Evolutionary conservation across 2,113 vertebrate species (phyloP), one percentile per base, ranked within the genome.

Genomic region (Emydocephalus ijimae): DNA sequence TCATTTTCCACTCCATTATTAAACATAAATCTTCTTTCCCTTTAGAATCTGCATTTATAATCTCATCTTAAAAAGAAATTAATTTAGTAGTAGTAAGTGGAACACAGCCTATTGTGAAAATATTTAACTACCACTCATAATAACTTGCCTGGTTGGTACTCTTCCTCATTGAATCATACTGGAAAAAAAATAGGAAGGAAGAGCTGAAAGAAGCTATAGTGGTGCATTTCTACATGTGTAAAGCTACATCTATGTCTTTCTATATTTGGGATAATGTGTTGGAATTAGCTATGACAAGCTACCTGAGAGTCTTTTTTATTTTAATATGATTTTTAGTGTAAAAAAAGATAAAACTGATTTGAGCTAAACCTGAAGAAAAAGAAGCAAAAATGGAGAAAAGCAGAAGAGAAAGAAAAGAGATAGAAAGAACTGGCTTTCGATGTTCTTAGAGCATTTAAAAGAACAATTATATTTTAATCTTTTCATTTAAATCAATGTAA

Each of bases 11-110:
- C 15, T n/a, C 69, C 5, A 39, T 93, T 95, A 93, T 95, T 96
- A 93, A 94, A 56, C 56, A 92, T 61, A 85, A 95, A 88, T 0
- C 0, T 88, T 89, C 89, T 34, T 93, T 91, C 94, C 90, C 92
- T 93, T 39, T 92, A 94, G 92, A 94, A 74, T 92, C 95, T 94
- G 81, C 91, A 48, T 89, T 92, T 91, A 94, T 93, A 94, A 95
- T 95, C 92, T 95, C 93, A 95, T 94, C 92, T 95, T 74, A 93
- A 94, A 69, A 87, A 88, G 94, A 94, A 89, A 93, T 93, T 96
- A 88, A 91, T 92, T 96, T 92, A 94, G 94, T 90, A 94, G 92
- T 14, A 95, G 54, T 57, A 0, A 0, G 90, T 94, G 7, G 92
- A 87, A 52, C 94, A 94, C 95, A 95, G 92, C 89, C 95, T 91